Conservation (phyloP, 1,140 invertebrate genomes). For the Hestina assimilis region DNA sequence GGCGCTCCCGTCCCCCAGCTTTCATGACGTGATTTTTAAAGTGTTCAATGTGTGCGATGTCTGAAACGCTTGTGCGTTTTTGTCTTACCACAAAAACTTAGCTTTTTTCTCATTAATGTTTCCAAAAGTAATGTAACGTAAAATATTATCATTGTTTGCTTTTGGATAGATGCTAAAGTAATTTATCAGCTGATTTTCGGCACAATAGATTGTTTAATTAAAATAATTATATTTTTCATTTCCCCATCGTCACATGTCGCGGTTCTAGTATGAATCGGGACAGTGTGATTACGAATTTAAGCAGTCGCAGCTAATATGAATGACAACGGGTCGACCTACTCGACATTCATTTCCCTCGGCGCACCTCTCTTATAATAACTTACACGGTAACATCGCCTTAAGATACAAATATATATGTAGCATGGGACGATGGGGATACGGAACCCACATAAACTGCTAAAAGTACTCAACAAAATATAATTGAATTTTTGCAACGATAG, state of each 20-base stretch:
- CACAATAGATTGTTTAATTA: too few relatives aligned
- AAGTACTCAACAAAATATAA: constrained; percentile 27
- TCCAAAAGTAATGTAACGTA: too few relatives aligned
- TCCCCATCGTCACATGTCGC: background rate
- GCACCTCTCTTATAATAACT: constrained; percentile 78
- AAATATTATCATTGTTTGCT: too few relatives aligned
- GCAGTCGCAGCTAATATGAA: constrained; percentile 75
- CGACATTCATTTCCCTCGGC: constrained; percentile 76
- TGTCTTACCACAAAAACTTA: background rate
- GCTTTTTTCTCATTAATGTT: too few relatives aligned
- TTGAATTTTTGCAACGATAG: constrained; percentile 31
- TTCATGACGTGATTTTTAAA: constrained; percentile 51
- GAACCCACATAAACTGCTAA: constrained; percentile 31
- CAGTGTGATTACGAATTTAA: constrained; percentile 74
- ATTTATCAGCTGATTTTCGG: too few relatives aligned
- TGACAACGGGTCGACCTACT: constrained; percentile 74
- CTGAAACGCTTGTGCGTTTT: constrained; percentile 6
- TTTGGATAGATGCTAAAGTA: too few relatives aligned
- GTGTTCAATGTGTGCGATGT: constrained; percentile 28
- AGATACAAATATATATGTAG: constrained; percentile 51
- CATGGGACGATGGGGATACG: constrained; percentile 44
- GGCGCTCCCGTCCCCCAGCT: constrained; percentile 45
- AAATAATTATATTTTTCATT: background rate
- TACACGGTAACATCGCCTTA: constrained; percentile 69
- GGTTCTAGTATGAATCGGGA: constrained; percentile 43